A percentile compares a stretch with the other conserved stretches of the same genome.
phyloP scores from a whole-genome alignment of 2,888 invertebrate species.

The Platycheirus rosarum region DNA sequence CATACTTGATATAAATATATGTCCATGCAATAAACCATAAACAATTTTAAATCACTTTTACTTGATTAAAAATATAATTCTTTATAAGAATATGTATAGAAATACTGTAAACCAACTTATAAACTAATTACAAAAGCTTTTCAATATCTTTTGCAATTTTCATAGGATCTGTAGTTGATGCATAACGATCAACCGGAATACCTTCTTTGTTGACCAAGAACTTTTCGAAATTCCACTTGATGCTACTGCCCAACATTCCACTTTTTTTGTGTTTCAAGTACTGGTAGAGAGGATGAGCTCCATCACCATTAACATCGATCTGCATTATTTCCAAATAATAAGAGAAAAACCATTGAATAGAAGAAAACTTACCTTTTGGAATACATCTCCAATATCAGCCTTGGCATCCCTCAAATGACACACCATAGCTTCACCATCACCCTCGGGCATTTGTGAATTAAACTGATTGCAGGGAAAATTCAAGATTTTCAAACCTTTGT shows the following conservation, averaged over 20 bases:
- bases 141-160: slow-evolving; percentile 82
- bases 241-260: slow-evolving; percentile 80
- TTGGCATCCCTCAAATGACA: slow-evolving; percentile 84
- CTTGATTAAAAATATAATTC: too few relatives aligned
- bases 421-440: slow-evolving; percentile 86
- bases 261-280: slow-evolving; percentile 81
- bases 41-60: too few relatives aligned
- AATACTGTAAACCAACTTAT: too few relatives aligned
- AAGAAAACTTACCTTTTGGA: slow-evolving; percentile 84
- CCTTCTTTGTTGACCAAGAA: slow-evolving; percentile 82
- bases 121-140: slow-evolving; percentile 75
- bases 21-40: too few relatives aligned
- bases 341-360: too few relatives aligned
- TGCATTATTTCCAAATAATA: too few relatives aligned
- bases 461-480: slow-evolving; percentile 95
- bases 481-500: slow-evolving; percentile 86
- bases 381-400: slow-evolving; percentile 86
- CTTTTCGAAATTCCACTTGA: slow-evolving; percentile 83
- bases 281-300: slow-evolving; percentile 81
- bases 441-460: slow-evolving; percentile 87
- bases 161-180: slow-evolving; percentile 83
- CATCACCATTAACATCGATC: slow-evolving; percentile 81
- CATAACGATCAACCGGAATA: slow-evolving; percentile 81
- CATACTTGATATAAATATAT: too few relatives aligned
- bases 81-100: too few relatives aligned